Conservation (phyloP, 2,113 vertebrate species). For the Cryptotis parvus region DNA sequence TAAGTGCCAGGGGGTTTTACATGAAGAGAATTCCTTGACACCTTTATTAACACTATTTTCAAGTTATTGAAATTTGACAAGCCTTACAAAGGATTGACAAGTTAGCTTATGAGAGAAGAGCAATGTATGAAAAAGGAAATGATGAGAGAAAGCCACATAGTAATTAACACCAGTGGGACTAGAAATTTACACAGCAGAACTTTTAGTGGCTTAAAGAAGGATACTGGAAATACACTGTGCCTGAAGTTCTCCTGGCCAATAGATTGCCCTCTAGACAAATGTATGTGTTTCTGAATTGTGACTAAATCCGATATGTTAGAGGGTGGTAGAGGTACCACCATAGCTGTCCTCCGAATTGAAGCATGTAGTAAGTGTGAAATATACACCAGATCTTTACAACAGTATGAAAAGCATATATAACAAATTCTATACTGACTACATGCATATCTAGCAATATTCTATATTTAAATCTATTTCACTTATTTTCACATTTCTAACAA, state of each 20-base stretch:
- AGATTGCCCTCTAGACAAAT: not conserved
- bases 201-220: conserved; percentile 9
- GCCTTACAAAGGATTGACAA: conserved; percentile 11
- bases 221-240: conserved; percentile 17
- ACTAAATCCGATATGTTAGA: too few species aligned
- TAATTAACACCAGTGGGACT: not conserved
- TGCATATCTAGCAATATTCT: not conserved
- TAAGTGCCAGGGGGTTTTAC: not conserved
- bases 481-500: conserved; percentile 24
- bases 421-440: not conserved
- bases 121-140: conserved; percentile 25
- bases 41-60: conserved; percentile 34
- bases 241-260: not conserved
- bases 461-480: conserved; percentile 38
- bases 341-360: not conserved
- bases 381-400: conserved; percentile 28
- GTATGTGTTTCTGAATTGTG: not conserved
- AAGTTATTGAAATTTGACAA: not conserved
- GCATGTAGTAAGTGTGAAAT: conserved; percentile 30
- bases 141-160: not conserved
- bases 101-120: conserved; percentile 26
- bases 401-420: conserved; percentile 2
- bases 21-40: conserved; percentile 8
- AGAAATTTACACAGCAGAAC: not conserved
- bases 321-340: too few species aligned